Percentiles rank a stretch among this genome's conserved stretches.
Evolutionary conservation across 2,113 vertebrate genomes (phyloP).

Genomic region (Periophthalmodon schlosseri): DNA sequence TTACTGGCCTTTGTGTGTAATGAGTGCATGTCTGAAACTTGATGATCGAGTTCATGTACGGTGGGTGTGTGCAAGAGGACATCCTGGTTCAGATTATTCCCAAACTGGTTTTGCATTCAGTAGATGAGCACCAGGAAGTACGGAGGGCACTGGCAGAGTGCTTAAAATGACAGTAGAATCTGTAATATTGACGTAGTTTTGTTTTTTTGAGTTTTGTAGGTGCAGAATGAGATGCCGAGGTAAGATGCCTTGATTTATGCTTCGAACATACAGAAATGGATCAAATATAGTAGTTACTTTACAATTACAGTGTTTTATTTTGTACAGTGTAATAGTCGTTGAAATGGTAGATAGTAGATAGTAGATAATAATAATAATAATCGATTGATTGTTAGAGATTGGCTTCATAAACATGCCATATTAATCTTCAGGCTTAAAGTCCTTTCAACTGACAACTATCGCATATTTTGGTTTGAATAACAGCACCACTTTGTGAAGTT

Average conservation of each 20-base stretch:
- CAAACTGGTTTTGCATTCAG: neutral
- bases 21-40: conserved; percentile 28
- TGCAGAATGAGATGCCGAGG: conserved; percentile 48
- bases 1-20: conserved; percentile 12
- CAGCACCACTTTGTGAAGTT: no score
- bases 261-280: neutral
- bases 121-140: neutral
- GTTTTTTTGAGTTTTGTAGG: neutral
- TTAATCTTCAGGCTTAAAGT: no score
- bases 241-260: conserved; percentile 58
- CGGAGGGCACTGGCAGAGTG: neutral
- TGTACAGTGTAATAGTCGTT: no score
- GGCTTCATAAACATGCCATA: no score
- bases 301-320: no score
- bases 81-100: conserved; percentile 31
- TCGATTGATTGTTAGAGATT: no score
- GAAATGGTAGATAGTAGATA: no score
- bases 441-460: no score
- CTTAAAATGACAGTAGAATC: neutral
- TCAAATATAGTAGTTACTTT: no score
- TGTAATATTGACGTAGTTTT: neutral
- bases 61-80: conserved; percentile 15
- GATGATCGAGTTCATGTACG: conserved; percentile 26
- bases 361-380: no score
- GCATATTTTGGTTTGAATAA: no score